Conservation (phyloP, 2,888 invertebrate genomes). For the Aethes cnicana region DNA sequence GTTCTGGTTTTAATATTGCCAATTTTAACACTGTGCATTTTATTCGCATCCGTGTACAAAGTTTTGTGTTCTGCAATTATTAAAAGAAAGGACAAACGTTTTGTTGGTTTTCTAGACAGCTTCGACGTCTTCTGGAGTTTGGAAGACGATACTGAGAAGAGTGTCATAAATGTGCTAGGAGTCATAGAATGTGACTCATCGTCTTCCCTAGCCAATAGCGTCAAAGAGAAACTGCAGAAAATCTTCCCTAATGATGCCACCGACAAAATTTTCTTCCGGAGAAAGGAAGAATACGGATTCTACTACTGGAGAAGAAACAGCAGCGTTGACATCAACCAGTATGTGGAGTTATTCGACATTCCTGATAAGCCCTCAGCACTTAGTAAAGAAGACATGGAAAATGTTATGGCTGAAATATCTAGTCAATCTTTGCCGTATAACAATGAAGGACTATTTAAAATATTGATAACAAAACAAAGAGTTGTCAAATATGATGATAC, state of each 20-base stretch:
- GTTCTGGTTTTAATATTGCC: slow-evolving; percentile 44
- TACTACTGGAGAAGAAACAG: slow-evolving; percentile 72
- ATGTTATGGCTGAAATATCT: slow-evolving; percentile 58
- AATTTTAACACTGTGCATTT: slow-evolving; percentile 39
- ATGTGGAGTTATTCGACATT: slow-evolving; percentile 66
- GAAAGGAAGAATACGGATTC: slow-evolving; percentile 72
- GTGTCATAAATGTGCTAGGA: slow-evolving; percentile 74
- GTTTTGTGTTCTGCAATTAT: slow-evolving; percentile 51
- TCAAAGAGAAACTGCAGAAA: slow-evolving; percentile 48
- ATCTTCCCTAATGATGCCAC: slow-evolving; percentile 40
- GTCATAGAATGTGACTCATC: slow-evolving; percentile 62
- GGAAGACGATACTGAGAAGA: slow-evolving; percentile 67
- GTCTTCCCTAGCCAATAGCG: slow-evolving; percentile 41
- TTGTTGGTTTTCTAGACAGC: slow-evolving; percentile 72
- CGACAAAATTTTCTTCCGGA: slow-evolving; percentile 68
- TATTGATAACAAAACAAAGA: slow-evolving; percentile 62
- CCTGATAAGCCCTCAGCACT: slow-evolving; percentile 44
- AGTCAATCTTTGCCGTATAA: slow-evolving; percentile 67
- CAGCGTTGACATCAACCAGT: slow-evolving; percentile 60
- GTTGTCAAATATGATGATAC: slow-evolving; percentile 40
- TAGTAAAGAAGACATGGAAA: slow-evolving; percentile 54
- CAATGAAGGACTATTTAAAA: slow-evolving; percentile 76
- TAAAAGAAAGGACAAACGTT: slow-evolving; percentile 54
- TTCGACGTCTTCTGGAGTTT: slow-evolving; percentile 80
- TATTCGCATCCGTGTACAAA: slow-evolving; percentile 49